Evolutionary conservation across 2,888 invertebrate genomes (phyloP), one percentile per base, ranked within the genome.

Genomic region (Meganola albula): DNA sequence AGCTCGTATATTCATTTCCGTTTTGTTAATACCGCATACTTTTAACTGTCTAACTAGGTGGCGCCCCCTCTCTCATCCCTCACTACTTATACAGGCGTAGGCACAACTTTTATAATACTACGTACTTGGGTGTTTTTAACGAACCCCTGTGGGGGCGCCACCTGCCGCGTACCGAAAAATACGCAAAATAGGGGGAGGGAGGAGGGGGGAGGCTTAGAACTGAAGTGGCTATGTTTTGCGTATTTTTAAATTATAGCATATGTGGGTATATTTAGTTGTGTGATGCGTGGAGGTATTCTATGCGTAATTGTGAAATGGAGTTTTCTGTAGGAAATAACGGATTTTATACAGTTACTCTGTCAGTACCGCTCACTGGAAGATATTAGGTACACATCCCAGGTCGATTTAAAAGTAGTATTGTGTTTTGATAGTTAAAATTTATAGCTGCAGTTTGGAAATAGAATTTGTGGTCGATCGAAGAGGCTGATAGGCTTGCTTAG

Each of bases 141-240:
- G 82, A 84, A 83, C 80, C 74, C 72, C 74, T 82, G 67, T 28
- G 44, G 60, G 78, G 76, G 67, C 48, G 67, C 78, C 80, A 83
- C 84, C 84, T 85, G 84, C 82, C 79, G 84, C 84, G 82, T 84
- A 82, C 84, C 84, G 83, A 84, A 85, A 85, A 85, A 85, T 85
- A 84, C 83, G 84, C 84, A 84, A 82, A 83, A 79, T 74, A 66
- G 60, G 65, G 59, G 66, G 68, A 66, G 58, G 61, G 56, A 40
- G 42, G 53, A 53, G 60, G 64, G 70, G 61, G 65, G 70, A 62
- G 63, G 45, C 66, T 80, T 82, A 82, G 82, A 83, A 78, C 63
- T 74, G 75, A 74, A 77, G 84, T 85, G 80, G 66, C 79, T 69
- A 82, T 83, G 80, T 83, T 85, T 84, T 84, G 83, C 83, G 84